Base-by-base conservation (phyloP, 2,888 invertebrate species). In the Luperina nickerlii region DNA sequence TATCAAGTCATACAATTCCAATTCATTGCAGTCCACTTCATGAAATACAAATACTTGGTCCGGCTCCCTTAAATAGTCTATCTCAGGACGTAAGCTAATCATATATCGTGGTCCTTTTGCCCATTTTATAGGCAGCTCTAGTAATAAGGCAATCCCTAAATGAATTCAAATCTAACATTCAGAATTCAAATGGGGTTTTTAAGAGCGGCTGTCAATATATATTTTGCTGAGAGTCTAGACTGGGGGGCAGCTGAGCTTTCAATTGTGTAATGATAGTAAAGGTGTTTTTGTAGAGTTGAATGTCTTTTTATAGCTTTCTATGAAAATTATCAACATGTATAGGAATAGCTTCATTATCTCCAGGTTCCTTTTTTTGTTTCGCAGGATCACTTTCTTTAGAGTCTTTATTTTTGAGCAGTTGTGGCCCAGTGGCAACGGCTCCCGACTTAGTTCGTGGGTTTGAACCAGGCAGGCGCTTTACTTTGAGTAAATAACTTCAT, bases 151-250 rank as follows among this genome's bases (percentile, higher is more conserved):
- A 45, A 45, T 71, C 84, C 67, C 79, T 75, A 74, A 82, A 73
- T 81, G 71, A 86, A 87, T 80, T 86, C 79, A 76, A 88, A 85
- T 83, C 8, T 83, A 86, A 83, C 81, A 79, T 86, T 88, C 68
- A 67, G 82, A 71, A 88, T 87, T 86, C 66, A 88, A 80, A 86
- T 82, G 63, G 75, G 73, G 70, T 78, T 82, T 81, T 76, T 79
- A 87, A 76, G 73, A 69, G 66, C 63, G 32, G 62, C 76, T 80
- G 74, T 85, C 77, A 76, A 87, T 87, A 84, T 87, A 84, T 65
- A 76, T 78, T 82, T 76, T 27, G 57, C 38, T 54, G 60, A 18
- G 9, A 68, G 87, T 83, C 79, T 84, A 87, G 87, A 63, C 85
- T 32, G 20, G 66, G 45, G 62, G 79, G 42, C 68, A 68, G 76